Base-by-base conservation (phyloP, 2,888 invertebrate species). In the Macaria notata region DNA sequence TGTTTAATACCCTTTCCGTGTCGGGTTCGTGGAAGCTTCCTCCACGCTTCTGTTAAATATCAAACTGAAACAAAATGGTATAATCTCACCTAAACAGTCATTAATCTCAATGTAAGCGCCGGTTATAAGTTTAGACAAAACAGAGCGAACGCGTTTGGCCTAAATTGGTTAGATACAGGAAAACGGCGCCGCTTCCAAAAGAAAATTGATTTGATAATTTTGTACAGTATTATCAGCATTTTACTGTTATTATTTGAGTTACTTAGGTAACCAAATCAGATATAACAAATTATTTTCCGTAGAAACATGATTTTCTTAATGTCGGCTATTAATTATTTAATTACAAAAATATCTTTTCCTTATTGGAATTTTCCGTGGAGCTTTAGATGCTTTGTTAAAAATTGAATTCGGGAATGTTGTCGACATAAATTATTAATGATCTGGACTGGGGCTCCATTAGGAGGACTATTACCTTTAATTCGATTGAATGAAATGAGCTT, bases 1-100 rank as follows among this genome's bases (percentile, higher is more conserved):
- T 86, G 80, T 81, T 86, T 90, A 89, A 89, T 89, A 88, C 83
- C 84, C 82, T 88, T 88, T 82, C 81, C 82, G 79, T 87, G 88
- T 88, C 81, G 76, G 84, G 83, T 86, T 87, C 86, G 81, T 86
- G 78, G 78, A 77, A 75, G 81, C 82, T 86, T 88, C 84, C 86
- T 83, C 75, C 61, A 71, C 69, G 71, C 68, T 71, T 75, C 72
- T 67, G 73, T 75, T 73, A 79, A 82, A 79, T 83, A 88, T 87
- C 85, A 88, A 86, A 81, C 81, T 78, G 63, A 77, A 83, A 83
- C 76, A 75, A 76, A 79, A 81, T 73, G 77, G 75, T 83, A 77
- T 78, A 75, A 78, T 75, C 70, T 70, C 68, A 75, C 72, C 72
- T 72, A 73, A 76, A 75, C 70, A 74, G 76, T 75, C 80, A 85